Conservation (phyloP, 37 sponge, comb jelly and placozoan species). For the Spongilla lacustris region DNA sequence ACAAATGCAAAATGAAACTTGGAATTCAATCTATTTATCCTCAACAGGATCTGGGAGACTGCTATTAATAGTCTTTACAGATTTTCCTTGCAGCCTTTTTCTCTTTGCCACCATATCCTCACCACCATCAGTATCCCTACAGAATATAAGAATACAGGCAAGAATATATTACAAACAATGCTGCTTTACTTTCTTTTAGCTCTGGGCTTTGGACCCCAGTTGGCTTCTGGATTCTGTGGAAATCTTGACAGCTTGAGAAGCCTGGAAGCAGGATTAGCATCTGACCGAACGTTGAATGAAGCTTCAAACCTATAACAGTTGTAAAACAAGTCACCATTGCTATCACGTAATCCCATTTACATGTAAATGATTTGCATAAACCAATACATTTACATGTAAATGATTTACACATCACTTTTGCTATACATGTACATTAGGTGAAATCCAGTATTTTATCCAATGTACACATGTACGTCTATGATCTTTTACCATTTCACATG, state of each 20-base stretch:
- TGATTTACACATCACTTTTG: too few species aligned
- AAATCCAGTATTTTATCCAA: too few species aligned
- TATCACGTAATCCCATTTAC: neutral
- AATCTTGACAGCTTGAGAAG: conserved; percentile 77
- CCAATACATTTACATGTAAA: neutral
- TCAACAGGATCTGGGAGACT: too few species aligned
- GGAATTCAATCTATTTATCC: too few species aligned
- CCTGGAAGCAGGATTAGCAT: conserved; percentile 87
- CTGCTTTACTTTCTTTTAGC: conserved; percentile 82
- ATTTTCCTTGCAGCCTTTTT: conserved; percentile 48
- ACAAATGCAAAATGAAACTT: too few species aligned
- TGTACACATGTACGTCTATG: too few species aligned
- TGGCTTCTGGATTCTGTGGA: conserved; percentile 92
- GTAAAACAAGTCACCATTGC: neutral
- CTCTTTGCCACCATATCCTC: conserved; percentile 49
- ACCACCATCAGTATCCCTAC: neutral
- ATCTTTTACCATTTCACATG: too few species aligned
- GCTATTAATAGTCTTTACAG: too few species aligned
- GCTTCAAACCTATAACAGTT: conserved; percentile 49
- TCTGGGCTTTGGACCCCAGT: conserved; percentile 98
- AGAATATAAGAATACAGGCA: too few species aligned
- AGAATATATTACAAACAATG: neutral
- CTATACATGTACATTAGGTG: too few species aligned
- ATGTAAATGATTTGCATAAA: neutral
- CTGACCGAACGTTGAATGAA: conserved; percentile 68